Evolutionary conservation across 1,140 invertebrate species (phyloP).

Genomic region (Ostrea denselamellosa): DNA sequence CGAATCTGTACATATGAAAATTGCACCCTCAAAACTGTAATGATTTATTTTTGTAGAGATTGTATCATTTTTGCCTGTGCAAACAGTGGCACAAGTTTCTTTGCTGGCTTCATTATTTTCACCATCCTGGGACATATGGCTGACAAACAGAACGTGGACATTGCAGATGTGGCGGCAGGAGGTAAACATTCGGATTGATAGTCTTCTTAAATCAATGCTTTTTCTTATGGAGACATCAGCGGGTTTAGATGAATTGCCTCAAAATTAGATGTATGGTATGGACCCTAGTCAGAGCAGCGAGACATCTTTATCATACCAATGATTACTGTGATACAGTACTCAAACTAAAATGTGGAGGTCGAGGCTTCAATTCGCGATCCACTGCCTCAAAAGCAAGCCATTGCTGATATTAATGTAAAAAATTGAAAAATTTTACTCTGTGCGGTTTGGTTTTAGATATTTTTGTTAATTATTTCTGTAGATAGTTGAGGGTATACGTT

Average conservation of each 20-base stretch:
- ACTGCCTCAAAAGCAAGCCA: neutral
- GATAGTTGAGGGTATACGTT: neutral
- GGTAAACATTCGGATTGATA: slow-evolving; percentile 59
- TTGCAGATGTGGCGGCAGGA: slow-evolving; percentile 75
- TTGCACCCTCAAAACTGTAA: neutral
- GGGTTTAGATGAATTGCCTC: too few species aligned
- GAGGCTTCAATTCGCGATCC: neutral
- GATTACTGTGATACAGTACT: too few species aligned
- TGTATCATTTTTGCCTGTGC: slow-evolving; percentile 70
- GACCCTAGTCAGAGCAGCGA: too few species aligned
- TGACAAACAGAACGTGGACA: slow-evolving; percentile 65
- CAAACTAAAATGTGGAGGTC: too few species aligned
- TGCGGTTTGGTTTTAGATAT: too few species aligned
- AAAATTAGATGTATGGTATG: too few species aligned
- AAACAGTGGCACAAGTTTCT: slow-evolving; percentile 76
- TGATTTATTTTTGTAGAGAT: slow-evolving; percentile 76
- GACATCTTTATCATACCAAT: too few species aligned
- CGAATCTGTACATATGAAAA: neutral
- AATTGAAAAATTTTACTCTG: too few species aligned
- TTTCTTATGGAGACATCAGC: too few species aligned
- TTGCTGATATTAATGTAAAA: neutral
- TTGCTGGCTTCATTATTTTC: slow-evolving; percentile 78
- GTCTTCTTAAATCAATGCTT: too few species aligned
- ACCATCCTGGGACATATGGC: slow-evolving; percentile 78
- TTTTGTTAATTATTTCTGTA: neutral